Base-by-base conservation (phyloP, 2,797 vertebrate species). In the Cyclura pinguis region DNA sequence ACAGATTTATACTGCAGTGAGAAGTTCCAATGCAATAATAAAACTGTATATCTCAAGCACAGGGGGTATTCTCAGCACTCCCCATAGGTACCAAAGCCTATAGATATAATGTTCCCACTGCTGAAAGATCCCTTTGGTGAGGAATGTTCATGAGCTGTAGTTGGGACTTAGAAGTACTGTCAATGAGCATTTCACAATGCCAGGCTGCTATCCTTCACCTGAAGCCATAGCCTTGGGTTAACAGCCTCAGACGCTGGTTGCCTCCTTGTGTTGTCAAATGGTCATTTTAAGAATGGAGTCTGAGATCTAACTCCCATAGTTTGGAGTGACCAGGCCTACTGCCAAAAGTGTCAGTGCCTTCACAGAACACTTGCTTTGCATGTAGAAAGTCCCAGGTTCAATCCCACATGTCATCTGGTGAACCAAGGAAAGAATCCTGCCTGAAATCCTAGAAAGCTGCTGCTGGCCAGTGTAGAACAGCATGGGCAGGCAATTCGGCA, bases 1-100 rank as follows among this genome's bases (percentile, higher is more conserved):
- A 86, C 92, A 92, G 92, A 90, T 91, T 93, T 93, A 89, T 84
- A 81, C 89, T 92, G 85, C 80, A 93, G 88, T 35, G 62, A 92
- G 92, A 96, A 93, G 85, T 89, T 95, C 96, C 35, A 32, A 16
- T 67, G 55, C 35, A 27, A 42, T 35, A 72, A 27, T 42, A 42
- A 69, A 12, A 42, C 13, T 69, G 84, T 52, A 32, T 24, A 16
- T 2, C 27, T 62, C 93, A 83, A 94, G 93, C 92, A 91, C 89
- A 88, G 80, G 86, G 86, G 87, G 91, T 93, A 93, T 57, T 20
- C 57, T 42, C 62, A 62, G 52, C 9, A 88, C 74, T 42, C n/a
- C 38, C 35, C 29, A 8, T 29, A 18, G 62, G 50, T n/a, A 69
- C 6, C 3, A n/a, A 85, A 50, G 38, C n/a, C 55, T 38, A 67